Base-by-base conservation (phyloP, 2,113 vertebrate genomes). In the Lipophrys pholis region DNA sequence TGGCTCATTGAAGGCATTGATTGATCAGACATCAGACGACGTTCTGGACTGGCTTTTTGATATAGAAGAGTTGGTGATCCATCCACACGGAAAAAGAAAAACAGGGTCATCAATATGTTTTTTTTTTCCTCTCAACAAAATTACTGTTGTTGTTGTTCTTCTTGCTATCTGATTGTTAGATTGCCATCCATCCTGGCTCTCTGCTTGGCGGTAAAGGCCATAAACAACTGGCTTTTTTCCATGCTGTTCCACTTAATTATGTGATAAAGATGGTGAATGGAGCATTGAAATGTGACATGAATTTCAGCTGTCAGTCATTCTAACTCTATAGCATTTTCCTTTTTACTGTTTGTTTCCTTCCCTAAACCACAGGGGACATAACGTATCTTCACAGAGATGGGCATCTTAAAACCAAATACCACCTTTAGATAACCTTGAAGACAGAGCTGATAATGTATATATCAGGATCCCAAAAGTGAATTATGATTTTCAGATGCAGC, bases 211-310 rank as follows among this genome's bases (percentile, higher is more conserved):
- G 30, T 57, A 5, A 61, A 64, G 49, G 56, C 50, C 40, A 21
- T 8, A 5, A n/a, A 48, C 51, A 49, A n/a, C 66, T 55, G 64
- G 4, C 43, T 49, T 59, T 76, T 76, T 42, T 69, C 60, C 6
- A 48, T 63, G 21, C 45, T 60, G 40, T 14, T 60, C 14, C 36
- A 62, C 67, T 67, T 52, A 46, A 63, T 68, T 52, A 53, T 43
- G 55, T 68, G 40, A 73, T 70, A 21, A 58, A 56, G 36, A 16
- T 58, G 9, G 43, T 8, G 12, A 40, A 8, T 55, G 30, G 3
- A 70, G 36, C 68, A 62, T 16, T 48, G 35, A 75, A 78, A 84
- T 83, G 58, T 80, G 63, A 83, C 66, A 69, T 62, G 21, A 55
- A 59, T 81, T 79, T 38, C 30, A 68, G 64, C 39, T 55, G 54